Conservation (phyloP, 2,113 vertebrate genomes). For the Pterocles orientalis region DNA sequence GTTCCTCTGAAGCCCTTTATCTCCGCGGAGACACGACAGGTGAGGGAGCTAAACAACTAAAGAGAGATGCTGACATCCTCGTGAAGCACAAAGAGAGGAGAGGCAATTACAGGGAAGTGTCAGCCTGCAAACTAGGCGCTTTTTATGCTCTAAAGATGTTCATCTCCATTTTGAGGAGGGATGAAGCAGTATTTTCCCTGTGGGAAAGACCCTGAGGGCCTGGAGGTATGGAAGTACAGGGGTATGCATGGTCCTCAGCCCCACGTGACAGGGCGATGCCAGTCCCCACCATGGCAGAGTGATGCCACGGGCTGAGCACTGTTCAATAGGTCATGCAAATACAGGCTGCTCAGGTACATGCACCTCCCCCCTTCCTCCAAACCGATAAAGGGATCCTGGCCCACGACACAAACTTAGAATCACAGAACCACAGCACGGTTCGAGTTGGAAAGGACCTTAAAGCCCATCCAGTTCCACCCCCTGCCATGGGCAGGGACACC, state of each 20-base stretch:
- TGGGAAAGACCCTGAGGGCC: background rate
- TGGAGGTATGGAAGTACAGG: background rate
- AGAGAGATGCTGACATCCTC: background rate
- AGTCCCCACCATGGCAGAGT: background rate
- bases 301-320: background rate
- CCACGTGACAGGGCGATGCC: fast-evolving
- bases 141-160: background rate
- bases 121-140: background rate
- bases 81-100: background rate
- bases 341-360: background rate
- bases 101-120: background rate
- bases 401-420: background rate
- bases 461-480: too few species aligned
- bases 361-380: background rate
- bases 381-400: background rate
- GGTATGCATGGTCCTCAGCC: fast-evolving
- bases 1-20: background rate
- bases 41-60: background rate
- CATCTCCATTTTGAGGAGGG: background rate
- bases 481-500: too few species aligned
- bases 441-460: too few species aligned
- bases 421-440: too few species aligned
- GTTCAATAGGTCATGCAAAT: background rate
- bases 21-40: fast-evolving
- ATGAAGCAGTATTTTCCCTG: background rate